Evolutionary conservation across 2,888 invertebrate species (phyloP), one percentile per base, ranked within the genome.

Genomic region (Macaria notata): DNA sequence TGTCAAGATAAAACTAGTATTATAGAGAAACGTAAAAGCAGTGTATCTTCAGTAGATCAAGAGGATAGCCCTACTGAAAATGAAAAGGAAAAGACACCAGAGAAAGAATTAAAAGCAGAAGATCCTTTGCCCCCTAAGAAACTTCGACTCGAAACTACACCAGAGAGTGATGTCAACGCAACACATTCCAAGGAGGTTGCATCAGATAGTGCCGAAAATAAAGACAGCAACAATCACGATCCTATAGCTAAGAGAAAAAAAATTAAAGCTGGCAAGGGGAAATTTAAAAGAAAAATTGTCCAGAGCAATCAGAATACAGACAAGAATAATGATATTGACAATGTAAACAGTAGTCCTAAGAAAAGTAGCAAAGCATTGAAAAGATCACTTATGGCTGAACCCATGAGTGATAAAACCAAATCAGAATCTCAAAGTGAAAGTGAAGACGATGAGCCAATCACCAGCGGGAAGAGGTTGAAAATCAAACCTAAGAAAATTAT

Each of bases 341-440:
- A 64, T 50, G 76, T 42, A 76, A 84, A 61, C 63, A 75, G 70
- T 66, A 75, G 71, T 62, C 69, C 71, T 59, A 81, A 78, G 58
- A 84, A 81, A 70, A 70, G 69, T 33, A 79, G 73, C 67, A 88
- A 86, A 71, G 84, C 85, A 31, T 78, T 86, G 44, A 89, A 90
- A 66, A 74, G 90, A 60, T 82, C 88, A 31, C 68, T 89, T 33
- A 69, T 86, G 62, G 83, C 85, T 64, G 75, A 81, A 33, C 82
- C 81, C 1, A 67, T 83, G 66, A 84, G 88, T 76, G 88, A 88
- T 68, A 87, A 87, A 68, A 84, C 79, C 58, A 86, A 84, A 79
- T 81, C 86, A 43, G 91, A 92, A 83, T 92, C 89, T 81, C 90
- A 90, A 64, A 86, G 84, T 51, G 88, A 91, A 66, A 89, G 86